phyloP scores from a whole-genome alignment of 1,140 invertebrate genomes.

The Drosophila nigrodunni region DNA sequence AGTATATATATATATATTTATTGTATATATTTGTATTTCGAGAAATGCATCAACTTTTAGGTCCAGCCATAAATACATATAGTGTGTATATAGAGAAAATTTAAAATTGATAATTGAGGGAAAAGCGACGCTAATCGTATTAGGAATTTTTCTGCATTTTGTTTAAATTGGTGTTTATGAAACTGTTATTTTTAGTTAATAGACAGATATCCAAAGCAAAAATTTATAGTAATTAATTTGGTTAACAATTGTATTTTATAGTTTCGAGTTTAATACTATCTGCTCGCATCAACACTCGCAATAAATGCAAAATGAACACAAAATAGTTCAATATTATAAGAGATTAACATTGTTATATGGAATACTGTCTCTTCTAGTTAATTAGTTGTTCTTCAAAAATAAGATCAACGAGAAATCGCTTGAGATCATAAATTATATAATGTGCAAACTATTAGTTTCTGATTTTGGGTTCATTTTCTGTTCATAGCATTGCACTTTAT shows the following conservation, averaged over 20 bases:
- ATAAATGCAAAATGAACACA: conserved; percentile 16
- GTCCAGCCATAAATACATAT: conserved; percentile 24
- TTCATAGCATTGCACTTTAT: conserved; percentile 42
- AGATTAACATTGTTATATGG: not conserved
- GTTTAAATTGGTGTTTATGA: not conserved
- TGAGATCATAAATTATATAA: conserved; percentile 40
- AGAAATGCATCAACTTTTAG: conserved; percentile 22
- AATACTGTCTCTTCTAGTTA: conserved; percentile 12
- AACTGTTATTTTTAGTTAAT: conserved; percentile 12
- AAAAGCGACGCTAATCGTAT: conserved; percentile 23
- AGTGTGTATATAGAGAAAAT: conserved; percentile 12
- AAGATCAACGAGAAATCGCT: conserved; percentile 4
- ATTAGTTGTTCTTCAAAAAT: conserved; percentile 5
- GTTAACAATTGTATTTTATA: conserved; percentile 1
- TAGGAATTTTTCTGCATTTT: conserved; percentile 14
- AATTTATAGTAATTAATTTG: conserved; percentile 4
- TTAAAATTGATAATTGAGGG: conserved; percentile 6
- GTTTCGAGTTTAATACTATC: conserved; percentile 1
- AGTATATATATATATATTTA: conserved; percentile 5
- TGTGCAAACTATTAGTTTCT: conserved; percentile 53
- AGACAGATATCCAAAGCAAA: conserved; percentile 3
- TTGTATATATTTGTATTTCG: conserved; percentile 30
- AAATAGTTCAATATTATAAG: conserved; percentile 10
- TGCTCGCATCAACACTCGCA: conserved; percentile 5
- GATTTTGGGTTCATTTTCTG: conserved; percentile 15